A percentile compares a stretch with the other conserved stretches of the same genome.
Evolutionary conservation across 2,888 invertebrate species (phyloP).

Genomic region (Eledone cirrhosa): DNA sequence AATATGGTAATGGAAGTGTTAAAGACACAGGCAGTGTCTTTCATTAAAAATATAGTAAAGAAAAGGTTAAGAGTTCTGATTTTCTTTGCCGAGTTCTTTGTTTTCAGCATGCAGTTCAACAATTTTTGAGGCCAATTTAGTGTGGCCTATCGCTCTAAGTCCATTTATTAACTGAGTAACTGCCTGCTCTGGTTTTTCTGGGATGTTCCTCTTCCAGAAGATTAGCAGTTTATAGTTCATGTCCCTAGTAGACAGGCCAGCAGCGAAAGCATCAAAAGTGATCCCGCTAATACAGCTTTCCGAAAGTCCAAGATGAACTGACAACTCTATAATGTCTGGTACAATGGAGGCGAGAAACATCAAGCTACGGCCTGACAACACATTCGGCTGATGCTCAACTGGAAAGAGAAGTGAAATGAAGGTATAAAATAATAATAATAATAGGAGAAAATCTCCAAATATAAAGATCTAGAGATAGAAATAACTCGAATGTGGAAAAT

Average conservation of each 20-base stretch:
- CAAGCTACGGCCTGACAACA: slow-evolving; percentile 61
- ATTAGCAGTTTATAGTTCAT: slow-evolving; percentile 65
- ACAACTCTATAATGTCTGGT: slow-evolving; percentile 63
- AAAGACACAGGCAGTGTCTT: too few relatives aligned
- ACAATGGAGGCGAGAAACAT: slow-evolving; percentile 58
- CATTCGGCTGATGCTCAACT: slow-evolving; percentile 62
- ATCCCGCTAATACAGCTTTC: slow-evolving; percentile 65
- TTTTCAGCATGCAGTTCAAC: slow-evolving; percentile 54
- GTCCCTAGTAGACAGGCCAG: slow-evolving; percentile 60
- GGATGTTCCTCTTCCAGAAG: slow-evolving; percentile 62
- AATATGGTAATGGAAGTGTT: too few relatives aligned
- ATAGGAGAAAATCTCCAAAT: too few relatives aligned
- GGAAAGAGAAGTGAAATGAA: slow-evolving; percentile 34
- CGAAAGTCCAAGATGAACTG: slow-evolving; percentile 63
- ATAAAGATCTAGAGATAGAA: too few relatives aligned
- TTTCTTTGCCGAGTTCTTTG: slow-evolving; percentile 58
- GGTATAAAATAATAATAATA: background rate
- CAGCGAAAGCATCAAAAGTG: slow-evolving; percentile 65
- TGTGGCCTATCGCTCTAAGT: slow-evolving; percentile 58
- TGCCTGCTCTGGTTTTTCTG: slow-evolving; percentile 55
- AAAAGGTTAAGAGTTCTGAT: slow-evolving; percentile 34
- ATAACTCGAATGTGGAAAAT: too few relatives aligned
- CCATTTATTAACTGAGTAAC: slow-evolving; percentile 53
- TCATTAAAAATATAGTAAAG: too few relatives aligned
- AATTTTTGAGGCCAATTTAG: slow-evolving; percentile 54